Base-by-base conservation (phyloP, 1,140 invertebrate genomes). In the Apocrypta bakeri region DNA sequence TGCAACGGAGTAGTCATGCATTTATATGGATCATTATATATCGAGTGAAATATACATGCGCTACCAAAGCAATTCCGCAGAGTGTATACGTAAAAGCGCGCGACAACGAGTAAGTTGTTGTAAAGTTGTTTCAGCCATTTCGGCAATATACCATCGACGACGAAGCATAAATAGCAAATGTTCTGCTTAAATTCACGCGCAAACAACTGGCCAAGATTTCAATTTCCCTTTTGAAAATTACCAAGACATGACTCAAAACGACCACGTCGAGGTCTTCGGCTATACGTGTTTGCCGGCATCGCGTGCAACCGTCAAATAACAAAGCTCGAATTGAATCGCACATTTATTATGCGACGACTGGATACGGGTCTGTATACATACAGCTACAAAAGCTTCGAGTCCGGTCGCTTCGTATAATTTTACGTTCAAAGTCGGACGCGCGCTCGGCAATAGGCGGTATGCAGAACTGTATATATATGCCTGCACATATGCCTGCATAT, bases 291-390 rank as follows among this genome's bases (percentile, higher is more conserved):
- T n/a, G 29, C 24, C 6, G 48, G 7, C 12, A 17, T 69, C 68
- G 68, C 68, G 68, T 69, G 68, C 68, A 69, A 2, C 29, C 14
- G 17, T 17, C 29, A 69, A 69, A 69, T 69, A 69, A 33, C 17
- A 33, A 29, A 69, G 17, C 17, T 27, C 68, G 29, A n/a, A 4
- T 37, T 29, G 25, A 24, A 72, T 72, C 21, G 21, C 37, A 11
- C 33, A 72, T 72, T 37, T 72, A 72, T 24, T 31, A 71, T 37
- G 68, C 68, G 68, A 71, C 29, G 68, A 71, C 68, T 71, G 12
- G 27, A 72, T 24, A 24, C 17, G 8, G 8, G 31, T 72, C 40
- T 33, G 25, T 69, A 29, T 29, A 4, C 33, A 14, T 69, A 17
- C 25, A 33, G 17, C 25, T 69, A 33, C 9, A 12, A 31, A 27